Evolutionary conservation across 30 jellyfish, hydroid and myxozoan genomes (phyloP), one percentile per base, ranked within the genome.

Genomic region (Cassiopea xamachana): DNA sequence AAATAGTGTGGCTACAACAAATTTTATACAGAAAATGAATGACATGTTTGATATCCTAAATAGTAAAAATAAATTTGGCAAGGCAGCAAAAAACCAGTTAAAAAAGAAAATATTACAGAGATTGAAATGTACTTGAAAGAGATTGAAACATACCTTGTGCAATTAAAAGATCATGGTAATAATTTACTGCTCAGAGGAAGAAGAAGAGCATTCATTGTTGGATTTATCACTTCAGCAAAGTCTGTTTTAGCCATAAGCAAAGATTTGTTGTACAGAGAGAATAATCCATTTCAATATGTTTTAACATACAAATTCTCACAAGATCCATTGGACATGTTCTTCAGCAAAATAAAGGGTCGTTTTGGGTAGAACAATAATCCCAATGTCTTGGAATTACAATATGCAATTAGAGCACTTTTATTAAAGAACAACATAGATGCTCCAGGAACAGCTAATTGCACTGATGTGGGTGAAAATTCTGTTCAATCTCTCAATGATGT

Each of bases 301-400:
- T 44, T 86, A 14, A 72, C 88, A 49, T 86, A 84, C 79, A 48
- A 89, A 45, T 84, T 84, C 75, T 84, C 86, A 1, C 45, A 84
- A 70, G 86, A 70, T 62, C 8, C 88, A 71, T 70, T 84, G 58
- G 92, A 84, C 13, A 84, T 84, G 73, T 84, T 67, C 27, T 87
- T 87, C 73, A 69, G 87, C 43, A 87, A 87, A 45, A 87, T 87
- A 14, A 48, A 82, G 45, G 85, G 93, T 48, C 79, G 87, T n/a
- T 85, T 85, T 74, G 93, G 93, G n/a, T 85, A 88, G 93, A 85
- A 85, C 89, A 87, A 87, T 75, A 87, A 72, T 69, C 87, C 82
- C 43, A 75, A 74, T 60, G 81, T 67, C 69, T 67, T 87, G 55
- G 74, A 87, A 48, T 75, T 61, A 15, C 74, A 87, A 84, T 77